Percentiles rank a stretch among this genome's conserved stretches.
phyloP scores from a whole-genome alignment of 2,113 vertebrate species.

The Hypanus sabinus region DNA sequence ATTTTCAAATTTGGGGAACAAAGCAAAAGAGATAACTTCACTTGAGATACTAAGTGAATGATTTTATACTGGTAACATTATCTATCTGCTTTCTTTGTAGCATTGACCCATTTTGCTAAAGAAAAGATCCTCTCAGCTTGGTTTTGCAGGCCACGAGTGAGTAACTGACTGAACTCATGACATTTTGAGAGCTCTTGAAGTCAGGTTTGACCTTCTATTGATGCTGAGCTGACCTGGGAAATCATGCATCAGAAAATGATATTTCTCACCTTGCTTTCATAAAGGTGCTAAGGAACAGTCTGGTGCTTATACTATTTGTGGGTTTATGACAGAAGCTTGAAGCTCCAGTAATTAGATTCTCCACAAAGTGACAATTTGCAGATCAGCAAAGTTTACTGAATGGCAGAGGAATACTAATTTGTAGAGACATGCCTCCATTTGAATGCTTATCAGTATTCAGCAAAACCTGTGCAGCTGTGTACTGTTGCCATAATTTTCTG shows the following conservation, averaged over 20 bases:
- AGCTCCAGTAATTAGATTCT: slow-evolving; percentile 32
- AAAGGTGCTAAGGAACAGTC: not conserved
- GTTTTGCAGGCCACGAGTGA: not conserved
- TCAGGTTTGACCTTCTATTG: slow-evolving; percentile 25
- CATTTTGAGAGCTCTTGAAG: slow-evolving; percentile 22
- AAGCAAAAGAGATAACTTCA: not conserved
- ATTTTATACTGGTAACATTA: not conserved
- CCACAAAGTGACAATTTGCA: slow-evolving; percentile 36
- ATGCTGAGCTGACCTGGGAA: slow-evolving; percentile 18
- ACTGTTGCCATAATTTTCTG: slow-evolving; percentile 7
- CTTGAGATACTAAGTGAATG: not conserved
- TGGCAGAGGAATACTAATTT: slow-evolving; percentile 32
- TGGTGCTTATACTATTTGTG: slow-evolving; percentile 30
- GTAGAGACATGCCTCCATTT: slow-evolving; percentile 30
- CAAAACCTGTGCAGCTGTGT: slow-evolving; percentile 32
- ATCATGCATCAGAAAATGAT: slow-evolving; percentile 11
- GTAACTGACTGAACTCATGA: slow-evolving; percentile 1
- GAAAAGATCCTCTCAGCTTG: not conserved
- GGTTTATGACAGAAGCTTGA: slow-evolving; percentile 27
- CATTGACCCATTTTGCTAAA: not conserved
- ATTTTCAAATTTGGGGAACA: not conserved
- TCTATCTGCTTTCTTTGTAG: not conserved
- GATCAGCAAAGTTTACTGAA: slow-evolving; percentile 37
- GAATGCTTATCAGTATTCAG: slow-evolving; percentile 37
- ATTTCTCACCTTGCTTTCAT: slow-evolving; percentile 31